phyloP scores from a whole-genome alignment of 2,888 invertebrate genomes.

The Pollenia amentaria region DNA sequence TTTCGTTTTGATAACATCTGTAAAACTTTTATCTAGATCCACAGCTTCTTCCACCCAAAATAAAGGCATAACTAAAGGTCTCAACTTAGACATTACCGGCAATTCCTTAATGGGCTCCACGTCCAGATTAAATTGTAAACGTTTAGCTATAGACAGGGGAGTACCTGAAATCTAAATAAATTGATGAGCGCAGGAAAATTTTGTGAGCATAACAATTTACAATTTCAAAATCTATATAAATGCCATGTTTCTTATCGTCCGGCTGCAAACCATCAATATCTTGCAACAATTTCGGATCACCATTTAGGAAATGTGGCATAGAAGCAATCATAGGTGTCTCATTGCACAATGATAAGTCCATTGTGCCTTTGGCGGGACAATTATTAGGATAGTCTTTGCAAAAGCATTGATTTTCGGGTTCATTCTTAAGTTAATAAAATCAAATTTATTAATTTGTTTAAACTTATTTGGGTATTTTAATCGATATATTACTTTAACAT shows the following conservation, averaged over 20 bases:
- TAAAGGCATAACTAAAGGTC: constrained; percentile 88
- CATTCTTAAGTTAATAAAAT: constrained; percentile 72
- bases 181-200: background rate
- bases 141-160: constrained; percentile 88
- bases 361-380: constrained; percentile 89
- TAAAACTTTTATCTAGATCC: constrained; percentile 75
- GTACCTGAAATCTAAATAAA: constrained; percentile 85
- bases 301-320: constrained; percentile 91
- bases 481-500: background rate
- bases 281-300: constrained; percentile 85
- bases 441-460: background rate
- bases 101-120: constrained; percentile 87
- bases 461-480: background rate
- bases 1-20: constrained; percentile 76
- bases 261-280: constrained; percentile 87
- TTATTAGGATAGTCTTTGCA: constrained; percentile 86
- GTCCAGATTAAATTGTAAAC: constrained; percentile 90
- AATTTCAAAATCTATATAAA: constrained; percentile 91
- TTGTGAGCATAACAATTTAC: constrained; percentile 83
- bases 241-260: constrained; percentile 88
- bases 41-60: constrained; percentile 92
- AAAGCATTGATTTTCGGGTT: constrained; percentile 77
- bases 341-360: constrained; percentile 87
- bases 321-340: constrained; percentile 91
- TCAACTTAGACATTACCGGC: constrained; percentile 88